These are phyloP conservation scores for Oenanthe melanoleuca DNA, from an alignment of 2,113 vertebrate species.

Conservation along the genomic window DNA sequence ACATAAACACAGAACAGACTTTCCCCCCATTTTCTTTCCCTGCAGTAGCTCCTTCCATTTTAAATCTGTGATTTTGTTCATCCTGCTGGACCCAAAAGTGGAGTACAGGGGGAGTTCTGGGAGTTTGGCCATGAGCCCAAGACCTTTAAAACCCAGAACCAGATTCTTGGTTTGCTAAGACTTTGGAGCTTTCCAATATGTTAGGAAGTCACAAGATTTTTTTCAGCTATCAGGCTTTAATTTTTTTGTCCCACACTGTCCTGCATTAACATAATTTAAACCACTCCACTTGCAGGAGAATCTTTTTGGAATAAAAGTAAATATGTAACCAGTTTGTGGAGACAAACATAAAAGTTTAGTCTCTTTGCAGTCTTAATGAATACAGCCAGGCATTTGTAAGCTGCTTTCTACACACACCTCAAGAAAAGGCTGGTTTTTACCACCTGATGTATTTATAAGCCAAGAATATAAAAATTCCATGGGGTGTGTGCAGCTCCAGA, in stretches of 20 bases:
- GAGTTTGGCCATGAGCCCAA: background rate
- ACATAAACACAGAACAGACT: background rate
- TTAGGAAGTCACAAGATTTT: background rate
- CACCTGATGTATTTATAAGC: background rate
- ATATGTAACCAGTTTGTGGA: background rate
- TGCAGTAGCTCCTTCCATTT: background rate
- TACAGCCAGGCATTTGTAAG: background rate
- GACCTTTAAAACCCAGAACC: background rate
- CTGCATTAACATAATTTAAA: background rate
- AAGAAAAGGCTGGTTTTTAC: background rate
- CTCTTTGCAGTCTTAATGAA: background rate
- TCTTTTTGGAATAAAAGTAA: background rate
- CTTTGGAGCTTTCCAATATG: background rate
- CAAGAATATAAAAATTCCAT: background rate
- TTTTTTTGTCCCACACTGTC: background rate
- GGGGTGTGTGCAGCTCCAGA: background rate
- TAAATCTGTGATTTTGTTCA: background rate
- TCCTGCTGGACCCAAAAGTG: background rate
- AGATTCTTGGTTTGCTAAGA: background rate
- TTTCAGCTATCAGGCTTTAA: background rate
- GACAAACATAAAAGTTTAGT: background rate
- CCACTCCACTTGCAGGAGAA: background rate
- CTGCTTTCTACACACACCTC: background rate
- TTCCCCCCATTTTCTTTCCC: background rate
- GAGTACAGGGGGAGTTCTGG: background rate